phyloP scores from a whole-genome alignment of 2,888 invertebrate species.

The Noctua comes region DNA sequence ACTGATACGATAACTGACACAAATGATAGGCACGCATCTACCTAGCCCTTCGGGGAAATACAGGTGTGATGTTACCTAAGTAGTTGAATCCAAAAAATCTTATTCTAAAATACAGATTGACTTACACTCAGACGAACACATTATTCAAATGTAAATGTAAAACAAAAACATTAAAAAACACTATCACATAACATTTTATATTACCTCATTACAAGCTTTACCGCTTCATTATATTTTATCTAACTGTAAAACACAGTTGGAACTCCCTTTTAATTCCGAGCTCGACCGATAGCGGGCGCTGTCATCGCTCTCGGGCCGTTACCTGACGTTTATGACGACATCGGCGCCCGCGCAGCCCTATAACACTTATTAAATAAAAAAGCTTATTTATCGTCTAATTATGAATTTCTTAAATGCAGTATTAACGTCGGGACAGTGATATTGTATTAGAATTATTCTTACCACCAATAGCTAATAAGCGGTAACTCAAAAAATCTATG shows the following conservation, averaged over 20 bases:
- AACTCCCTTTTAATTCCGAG: conserved; percentile 56
- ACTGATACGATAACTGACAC: background rate
- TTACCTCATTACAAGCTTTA: conserved; percentile 58
- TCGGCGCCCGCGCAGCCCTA: conserved; percentile 60
- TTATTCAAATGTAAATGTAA: background rate
- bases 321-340: conserved; percentile 58
- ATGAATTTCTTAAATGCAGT: conserved; percentile 53
- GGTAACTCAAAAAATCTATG: background rate
- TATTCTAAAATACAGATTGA: background rate
- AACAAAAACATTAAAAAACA: conserved; percentile 16
- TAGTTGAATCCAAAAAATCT: background rate
- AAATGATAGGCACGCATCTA: background rate
- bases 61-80: background rate
- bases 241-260: conserved; percentile 63
- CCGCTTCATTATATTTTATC: conserved; percentile 66
- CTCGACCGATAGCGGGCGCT: conserved; percentile 37
- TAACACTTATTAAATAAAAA: conserved; percentile 62
- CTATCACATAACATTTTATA: conserved; percentile 34
- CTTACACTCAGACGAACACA: background rate
- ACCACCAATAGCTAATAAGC: background rate
- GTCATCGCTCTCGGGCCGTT: conserved; percentile 37
- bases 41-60: background rate
- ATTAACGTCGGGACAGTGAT: conserved; percentile 34
- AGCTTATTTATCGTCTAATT: conserved; percentile 62
- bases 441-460: conserved; percentile 38